Evolutionary conservation across 2,113 vertebrate genomes (phyloP).

Genomic region (Lucifuga dentata): DNA sequence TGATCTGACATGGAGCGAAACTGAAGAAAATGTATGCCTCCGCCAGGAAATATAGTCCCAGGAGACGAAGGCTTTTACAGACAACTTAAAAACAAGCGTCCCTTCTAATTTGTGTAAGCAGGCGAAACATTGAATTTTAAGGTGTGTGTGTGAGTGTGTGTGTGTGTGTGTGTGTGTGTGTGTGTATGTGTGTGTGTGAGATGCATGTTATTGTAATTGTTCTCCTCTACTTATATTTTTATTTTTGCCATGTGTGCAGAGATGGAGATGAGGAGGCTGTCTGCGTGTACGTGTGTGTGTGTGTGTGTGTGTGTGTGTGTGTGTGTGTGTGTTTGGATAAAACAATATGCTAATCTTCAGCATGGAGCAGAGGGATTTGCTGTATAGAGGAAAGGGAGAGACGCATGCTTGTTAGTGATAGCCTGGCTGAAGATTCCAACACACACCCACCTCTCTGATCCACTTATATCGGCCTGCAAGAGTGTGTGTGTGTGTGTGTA

Average conservation of each 20-base stretch:
- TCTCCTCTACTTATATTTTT: no score
- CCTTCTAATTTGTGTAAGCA: no score
- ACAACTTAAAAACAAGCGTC: no score
- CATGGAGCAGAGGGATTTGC: conserved; percentile 78
- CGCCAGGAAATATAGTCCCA: no score
- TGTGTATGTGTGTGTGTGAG: background rate
- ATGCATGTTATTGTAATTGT: conserved; percentile 27
- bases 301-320: conserved; percentile 1
- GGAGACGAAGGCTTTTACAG: no score
- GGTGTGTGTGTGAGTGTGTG: no score
- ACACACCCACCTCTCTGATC: conserved; percentile 81
- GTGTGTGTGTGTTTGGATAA: conserved; percentile 36
- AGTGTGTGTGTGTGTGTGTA: conserved; percentile 41
- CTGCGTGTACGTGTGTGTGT: background rate
- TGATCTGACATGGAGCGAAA: no score
- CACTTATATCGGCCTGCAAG: conserved; percentile 74
- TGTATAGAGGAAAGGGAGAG: conserved; percentile 69
- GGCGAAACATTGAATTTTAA: no score
- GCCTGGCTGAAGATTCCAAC: conserved; percentile 79
- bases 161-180: conserved; percentile 14
- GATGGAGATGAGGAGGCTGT: background rate
- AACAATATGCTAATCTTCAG: conserved; percentile 79
- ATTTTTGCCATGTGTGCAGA: no score
- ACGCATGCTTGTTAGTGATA: conserved; percentile 83
- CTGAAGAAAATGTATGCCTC: no score